Percentiles rank a stretch among this genome's conserved stretches.
phyloP scores from a whole-genome alignment of 2,797 vertebrate genomes.

The Lepus townsendii region DNA sequence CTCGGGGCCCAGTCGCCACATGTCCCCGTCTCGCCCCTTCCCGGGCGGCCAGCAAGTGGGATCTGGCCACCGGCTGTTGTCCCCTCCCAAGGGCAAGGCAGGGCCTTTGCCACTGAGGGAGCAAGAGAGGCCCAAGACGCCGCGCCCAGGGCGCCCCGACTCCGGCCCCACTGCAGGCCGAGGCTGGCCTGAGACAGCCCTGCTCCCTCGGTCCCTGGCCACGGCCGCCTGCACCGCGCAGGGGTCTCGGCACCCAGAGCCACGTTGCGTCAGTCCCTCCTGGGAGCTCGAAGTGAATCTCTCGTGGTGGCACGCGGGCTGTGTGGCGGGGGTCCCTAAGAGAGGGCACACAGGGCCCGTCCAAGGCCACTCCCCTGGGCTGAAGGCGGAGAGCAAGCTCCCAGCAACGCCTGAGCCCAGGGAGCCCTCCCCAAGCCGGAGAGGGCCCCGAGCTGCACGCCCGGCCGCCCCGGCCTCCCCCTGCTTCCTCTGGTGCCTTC shows the following conservation, averaged over 20 bases:
- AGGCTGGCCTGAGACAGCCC: background rate
- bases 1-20: too few species aligned
- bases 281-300: background rate
- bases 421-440: constrained; percentile 53
- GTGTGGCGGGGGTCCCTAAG: background rate
- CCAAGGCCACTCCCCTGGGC: too few species aligned
- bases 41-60: too few species aligned
- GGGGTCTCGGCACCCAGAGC: too few species aligned
- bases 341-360: background rate
- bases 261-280: too few species aligned
- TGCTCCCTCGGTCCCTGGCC: background rate
- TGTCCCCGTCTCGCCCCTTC: too few species aligned
- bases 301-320: background rate
- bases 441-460: too few species aligned
- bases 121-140: background rate
- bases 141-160: too few species aligned
- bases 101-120: background rate
- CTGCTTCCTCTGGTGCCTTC: accelerated
- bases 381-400: too few species aligned
- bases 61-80: background rate
- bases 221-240: too few species aligned
- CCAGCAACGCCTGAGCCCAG: too few species aligned
- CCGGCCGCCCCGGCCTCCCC: accelerated
- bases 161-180: background rate
- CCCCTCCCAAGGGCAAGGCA: background rate